Conservation (phyloP, 2,113 vertebrate genomes). For the Protomyctophum bolini region DNA sequence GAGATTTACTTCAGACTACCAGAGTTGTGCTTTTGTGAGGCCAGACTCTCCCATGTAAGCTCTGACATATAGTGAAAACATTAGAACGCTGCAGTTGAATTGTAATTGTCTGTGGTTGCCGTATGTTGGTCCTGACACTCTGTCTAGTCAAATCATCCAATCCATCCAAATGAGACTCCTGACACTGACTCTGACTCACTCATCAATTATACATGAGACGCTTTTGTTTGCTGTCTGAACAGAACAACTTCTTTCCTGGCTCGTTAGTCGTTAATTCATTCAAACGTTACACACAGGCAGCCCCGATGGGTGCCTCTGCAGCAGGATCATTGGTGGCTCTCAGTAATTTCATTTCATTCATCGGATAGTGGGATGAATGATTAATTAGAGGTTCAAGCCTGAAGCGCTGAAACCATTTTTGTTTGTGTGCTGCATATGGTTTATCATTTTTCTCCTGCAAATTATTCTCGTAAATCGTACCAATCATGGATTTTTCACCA, state of each 20-base stretch:
- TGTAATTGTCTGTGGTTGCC: conserved; percentile 1
- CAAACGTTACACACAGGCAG: conserved; percentile 30
- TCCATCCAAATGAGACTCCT: conserved; percentile 36
- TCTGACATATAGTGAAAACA: too few species aligned
- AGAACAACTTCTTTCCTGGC: conserved; percentile 52
- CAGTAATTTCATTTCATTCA: conserved; percentile 57
- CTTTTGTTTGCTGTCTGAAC: conserved; percentile 49
- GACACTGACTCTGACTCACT: conserved; percentile 46
- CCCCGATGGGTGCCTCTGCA: conserved; percentile 15
- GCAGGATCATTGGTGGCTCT: conserved; percentile 31
- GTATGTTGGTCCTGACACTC: conserved; percentile 28
- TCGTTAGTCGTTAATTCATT: conserved; percentile 64
- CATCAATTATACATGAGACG: conserved; percentile 66
- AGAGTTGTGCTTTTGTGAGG: too few species aligned
- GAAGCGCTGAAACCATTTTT: too few species aligned
- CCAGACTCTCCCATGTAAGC: too few species aligned
- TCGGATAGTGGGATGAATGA: conserved; percentile 49
- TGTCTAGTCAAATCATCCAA: conserved; percentile 37
- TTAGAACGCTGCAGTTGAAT: too few species aligned
- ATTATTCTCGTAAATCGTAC: too few species aligned
- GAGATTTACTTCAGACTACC: too few species aligned
- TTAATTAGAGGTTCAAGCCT: conserved; percentile 30
- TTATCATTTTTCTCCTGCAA: too few species aligned
- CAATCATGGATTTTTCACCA: too few species aligned
- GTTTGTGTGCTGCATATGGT: too few species aligned